phyloP scores from a whole-genome alignment of 1,140 invertebrate genomes.

The Habropoda laboriosa region DNA sequence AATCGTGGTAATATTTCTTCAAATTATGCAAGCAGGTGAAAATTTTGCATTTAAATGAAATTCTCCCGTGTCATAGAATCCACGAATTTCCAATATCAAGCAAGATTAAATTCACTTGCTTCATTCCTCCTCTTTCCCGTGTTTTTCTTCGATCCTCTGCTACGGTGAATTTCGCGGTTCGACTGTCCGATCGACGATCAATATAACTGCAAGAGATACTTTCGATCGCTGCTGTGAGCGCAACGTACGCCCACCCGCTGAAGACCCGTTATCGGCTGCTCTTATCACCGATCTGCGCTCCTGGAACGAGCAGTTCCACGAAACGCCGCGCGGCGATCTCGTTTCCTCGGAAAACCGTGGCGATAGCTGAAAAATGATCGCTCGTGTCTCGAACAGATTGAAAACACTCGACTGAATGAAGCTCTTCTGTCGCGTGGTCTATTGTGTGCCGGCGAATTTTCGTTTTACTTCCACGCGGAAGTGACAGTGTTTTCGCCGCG shows the following conservation, averaged over 20 bases:
- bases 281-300: conserved; percentile 62
- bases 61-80: no score
- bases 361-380: neutral
- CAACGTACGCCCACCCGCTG: conserved; percentile 60
- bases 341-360: conserved; percentile 50
- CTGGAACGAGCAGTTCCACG: conserved; percentile 52
- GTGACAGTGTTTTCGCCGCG: no score
- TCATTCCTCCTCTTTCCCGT: neutral
- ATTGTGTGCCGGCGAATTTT: neutral
- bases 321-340: conserved; percentile 49
- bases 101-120: neutral
- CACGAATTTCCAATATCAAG: neutral
- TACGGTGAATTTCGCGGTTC: conserved; percentile 9
- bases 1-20: no score
- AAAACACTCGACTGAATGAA: neutral
- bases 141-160: neutral
- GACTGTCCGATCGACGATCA: conserved; percentile 65
- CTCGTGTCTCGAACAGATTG: neutral
- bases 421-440: no score
- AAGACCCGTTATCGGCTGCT: conserved; percentile 59
- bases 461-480: no score
- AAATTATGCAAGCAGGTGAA: no score
- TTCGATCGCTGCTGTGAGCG: conserved; percentile 60
- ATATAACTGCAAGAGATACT: conserved; percentile 61
- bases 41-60: no score